A percentile compares a stretch with the other conserved stretches of the same genome.
Conservation (phyloP, 2,113 vertebrate species). For the Opisthocomus hoazin region DNA sequence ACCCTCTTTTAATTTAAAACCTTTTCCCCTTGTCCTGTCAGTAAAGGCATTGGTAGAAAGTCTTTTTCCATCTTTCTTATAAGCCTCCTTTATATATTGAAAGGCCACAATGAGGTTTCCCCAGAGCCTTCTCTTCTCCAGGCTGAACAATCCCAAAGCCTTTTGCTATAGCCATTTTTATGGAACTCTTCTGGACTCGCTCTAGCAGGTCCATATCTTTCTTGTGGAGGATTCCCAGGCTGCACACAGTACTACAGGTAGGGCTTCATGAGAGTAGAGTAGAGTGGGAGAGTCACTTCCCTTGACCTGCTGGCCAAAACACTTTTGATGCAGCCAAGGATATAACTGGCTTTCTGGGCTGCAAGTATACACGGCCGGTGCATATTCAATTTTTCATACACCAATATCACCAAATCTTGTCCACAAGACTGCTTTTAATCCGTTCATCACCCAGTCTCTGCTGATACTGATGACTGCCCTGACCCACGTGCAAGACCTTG, state of each 20-base stretch:
- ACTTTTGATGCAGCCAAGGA: neutral
- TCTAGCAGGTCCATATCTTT: neutral
- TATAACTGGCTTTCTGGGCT: neutral
- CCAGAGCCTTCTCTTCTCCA: neutral
- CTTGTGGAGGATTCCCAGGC: neutral
- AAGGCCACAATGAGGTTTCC: neutral
- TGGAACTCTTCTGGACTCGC: too few relatives aligned
- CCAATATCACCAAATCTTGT: neutral
- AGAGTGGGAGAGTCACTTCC: neutral
- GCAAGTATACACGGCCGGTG: neutral
- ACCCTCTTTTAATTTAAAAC: neutral
- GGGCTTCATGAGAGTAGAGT: neutral
- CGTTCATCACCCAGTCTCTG: neutral
- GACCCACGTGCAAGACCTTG: neutral
- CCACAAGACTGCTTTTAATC: neutral
- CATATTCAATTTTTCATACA: neutral
- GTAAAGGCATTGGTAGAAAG: neutral
- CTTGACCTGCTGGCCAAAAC: neutral
- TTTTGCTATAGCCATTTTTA: neutral
- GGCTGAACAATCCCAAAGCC: neutral
- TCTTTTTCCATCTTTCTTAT: neutral
- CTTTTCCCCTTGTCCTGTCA: neutral
- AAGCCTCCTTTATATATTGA: neutral
- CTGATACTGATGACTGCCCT: neutral
- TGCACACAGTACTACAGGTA: neutral